Conservation (phyloP, 1,140 invertebrate species). For the Steinernema feltiae region DNA sequence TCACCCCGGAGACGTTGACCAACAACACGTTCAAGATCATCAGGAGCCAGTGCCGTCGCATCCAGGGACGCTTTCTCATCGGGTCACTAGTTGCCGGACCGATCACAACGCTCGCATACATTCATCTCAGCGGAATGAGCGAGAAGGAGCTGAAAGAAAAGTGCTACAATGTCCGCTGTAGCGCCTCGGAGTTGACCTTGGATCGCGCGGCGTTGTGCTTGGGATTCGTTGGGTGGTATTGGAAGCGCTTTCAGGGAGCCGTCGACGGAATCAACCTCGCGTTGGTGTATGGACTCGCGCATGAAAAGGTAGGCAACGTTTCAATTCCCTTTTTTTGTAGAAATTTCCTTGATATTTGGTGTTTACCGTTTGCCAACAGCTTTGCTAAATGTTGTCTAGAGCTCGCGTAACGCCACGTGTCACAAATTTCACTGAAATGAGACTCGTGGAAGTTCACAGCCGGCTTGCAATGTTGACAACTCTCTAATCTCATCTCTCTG, state of each 20-base stretch:
- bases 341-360: too few species aligned
- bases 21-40: conserved; percentile 51
- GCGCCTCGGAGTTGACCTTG: conserved; percentile 27
- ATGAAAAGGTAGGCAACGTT: conserved; percentile 28
- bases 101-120: conserved; percentile 28
- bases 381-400: too few species aligned
- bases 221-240: conserved; percentile 54
- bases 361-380: too few species aligned
- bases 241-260: conserved; percentile 52
- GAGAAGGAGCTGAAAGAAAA: conserved; percentile 32
- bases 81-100: conserved; percentile 40
- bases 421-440: too few species aligned
- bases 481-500: too few species aligned
- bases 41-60: conserved; percentile 32
- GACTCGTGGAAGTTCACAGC: too few species aligned
- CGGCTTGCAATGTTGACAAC: too few species aligned
- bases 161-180: conserved; percentile 45
- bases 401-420: too few species aligned
- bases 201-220: conserved; percentile 37
- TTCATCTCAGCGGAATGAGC: conserved; percentile 25
- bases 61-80: conserved; percentile 47
- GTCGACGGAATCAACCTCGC: conserved; percentile 53
- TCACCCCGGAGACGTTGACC: conserved; percentile 48
- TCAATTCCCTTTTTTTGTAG: background rate
- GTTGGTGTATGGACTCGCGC: conserved; percentile 37